Evolutionary conservation across 30 jellyfish, hydroid and myxozoan species (phyloP), one percentile per base, ranked within the genome.

Genomic region (Rhopilema esculentum): DNA sequence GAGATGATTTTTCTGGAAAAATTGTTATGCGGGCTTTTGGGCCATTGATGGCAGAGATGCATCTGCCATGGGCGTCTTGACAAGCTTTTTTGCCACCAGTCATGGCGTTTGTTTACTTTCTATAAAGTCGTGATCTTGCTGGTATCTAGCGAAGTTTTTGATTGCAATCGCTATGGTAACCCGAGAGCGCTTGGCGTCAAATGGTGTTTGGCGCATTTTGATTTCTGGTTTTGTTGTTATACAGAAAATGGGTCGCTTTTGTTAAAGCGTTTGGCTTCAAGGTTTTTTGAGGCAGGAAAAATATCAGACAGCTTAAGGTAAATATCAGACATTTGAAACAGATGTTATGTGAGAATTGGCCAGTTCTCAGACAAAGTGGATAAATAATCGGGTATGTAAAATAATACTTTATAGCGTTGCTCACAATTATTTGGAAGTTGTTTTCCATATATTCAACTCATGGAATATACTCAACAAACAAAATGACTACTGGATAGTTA

Each of bases 61-160:
- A 40, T 40, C 57, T 40, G 57, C 9, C 57, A 2, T 40, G 57
- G 57, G 57, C 57, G 57, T 40, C 57, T 12, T 40, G 6, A 12
- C 57, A 40, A 40, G 57, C 57, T 12, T 40, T 2, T 40, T 12
- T 40, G 12, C 57, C 57, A 40, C 57, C 57, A 2, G 57, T 40
- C 57, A 6, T 2, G 9, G 57, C 57, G 57, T 40, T 40, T 40
- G 57, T 40, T 40, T 40, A 40, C 57, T 2, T 40, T 40, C 12
- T 6, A 6, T 12, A 82, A 82, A 66, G 61, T 69, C 91, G 84
- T 82, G 91, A 82, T 82, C 91, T 51, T 71, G 48, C 85, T 69
- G 91, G 91, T 69, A 52, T 27, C 85, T 67, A 30, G 33, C 16
- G 85, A n/a, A 32, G 68, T 28, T 21, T 20, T 29, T 75, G 52